Base-by-base conservation (phyloP, 2,113 vertebrate species). In the Pelecanus crispus region DNA sequence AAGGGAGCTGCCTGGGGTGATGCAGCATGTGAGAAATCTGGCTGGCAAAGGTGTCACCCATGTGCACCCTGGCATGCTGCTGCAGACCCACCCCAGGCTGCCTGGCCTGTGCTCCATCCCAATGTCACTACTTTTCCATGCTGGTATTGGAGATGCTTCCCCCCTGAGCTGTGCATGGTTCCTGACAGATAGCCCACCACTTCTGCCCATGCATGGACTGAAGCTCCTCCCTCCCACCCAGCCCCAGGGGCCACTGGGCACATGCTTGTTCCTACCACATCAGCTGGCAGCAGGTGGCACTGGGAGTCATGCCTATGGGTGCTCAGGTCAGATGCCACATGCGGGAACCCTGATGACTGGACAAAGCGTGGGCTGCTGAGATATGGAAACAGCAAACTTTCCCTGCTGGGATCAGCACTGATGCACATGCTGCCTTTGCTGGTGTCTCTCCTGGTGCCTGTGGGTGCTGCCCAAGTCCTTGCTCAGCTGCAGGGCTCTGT, bases 371-470 rank as follows among this genome's bases (percentile, higher is more conserved):
- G 15, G 42, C 66, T 65, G 34, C 38, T 5, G 9, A 31, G 59
- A 47, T 28, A 12, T 5, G 16, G 42, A 31, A 58, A 10, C 2
- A 12, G 38, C 22, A 38, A 45, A 24, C 8, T 16, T 18, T 42
- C 28, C 45, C 22, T 50, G 42, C 47, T 44, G 56, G 32, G 58
- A 32, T 31, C 3, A 2, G 63, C 63, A 5, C 24, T 52, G 55
- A 17, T 0, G 4, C 15, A 17, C 26, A 1, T 0, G 1, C 2
- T 22, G 42, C 32, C 20, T 42, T 28, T 49, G 42, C 17, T 49
- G 20, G 21, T 47, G 42, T 31, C 65, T 63, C 42, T 36, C 10
- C 28, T 2, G 5, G 44, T 0, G 3, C 20, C 31, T 6, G 1
- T 11, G 32, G 28, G 25, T 63, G 56, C 13, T 44, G 49, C 22